These are phyloP conservation scores for Hetaerina americana DNA, from an alignment of 1,140 invertebrate species.

Conservation along the genomic window DNA sequence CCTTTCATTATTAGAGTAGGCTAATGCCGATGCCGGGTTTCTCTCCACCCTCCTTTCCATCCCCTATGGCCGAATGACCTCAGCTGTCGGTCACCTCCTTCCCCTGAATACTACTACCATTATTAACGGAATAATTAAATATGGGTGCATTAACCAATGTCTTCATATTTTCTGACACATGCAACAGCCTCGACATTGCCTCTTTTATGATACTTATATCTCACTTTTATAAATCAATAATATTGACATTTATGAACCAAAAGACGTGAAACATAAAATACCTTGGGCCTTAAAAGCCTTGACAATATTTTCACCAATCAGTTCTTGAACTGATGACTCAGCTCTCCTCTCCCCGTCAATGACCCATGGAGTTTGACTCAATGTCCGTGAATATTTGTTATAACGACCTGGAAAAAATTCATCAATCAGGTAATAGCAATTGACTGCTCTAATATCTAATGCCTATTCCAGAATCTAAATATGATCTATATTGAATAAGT, in stretches of 20 bases:
- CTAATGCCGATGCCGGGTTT: no score
- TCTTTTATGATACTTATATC: no score
- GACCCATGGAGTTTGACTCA: slow-evolving; percentile 92
- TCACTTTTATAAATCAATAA: neutral
- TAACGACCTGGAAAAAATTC: slow-evolving; percentile 57
- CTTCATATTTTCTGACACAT: neutral
- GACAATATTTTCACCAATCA: slow-evolving; percentile 53
- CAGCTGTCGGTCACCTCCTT: no score
- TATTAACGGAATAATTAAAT: neutral
- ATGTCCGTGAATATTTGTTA: slow-evolving; percentile 68
- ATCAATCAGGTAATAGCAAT: no score
- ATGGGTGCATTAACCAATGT: neutral
- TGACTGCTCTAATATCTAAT: no score
- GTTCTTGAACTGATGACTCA: slow-evolving; percentile 81
- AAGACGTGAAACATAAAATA: slow-evolving; percentile 22
- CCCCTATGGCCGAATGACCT: no score
- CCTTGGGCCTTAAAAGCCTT: slow-evolving; percentile 36
- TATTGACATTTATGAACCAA: neutral
- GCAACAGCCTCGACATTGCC: no score
- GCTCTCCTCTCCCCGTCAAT: slow-evolving; percentile 66
- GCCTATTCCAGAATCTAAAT: no score
- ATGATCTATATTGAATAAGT: no score
- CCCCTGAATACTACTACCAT: no score
- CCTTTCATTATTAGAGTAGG: no score
- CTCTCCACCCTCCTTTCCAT: no score